Conservation (phyloP, 2,797 vertebrate genomes). For the Gymnodraco acuticeps region DNA sequence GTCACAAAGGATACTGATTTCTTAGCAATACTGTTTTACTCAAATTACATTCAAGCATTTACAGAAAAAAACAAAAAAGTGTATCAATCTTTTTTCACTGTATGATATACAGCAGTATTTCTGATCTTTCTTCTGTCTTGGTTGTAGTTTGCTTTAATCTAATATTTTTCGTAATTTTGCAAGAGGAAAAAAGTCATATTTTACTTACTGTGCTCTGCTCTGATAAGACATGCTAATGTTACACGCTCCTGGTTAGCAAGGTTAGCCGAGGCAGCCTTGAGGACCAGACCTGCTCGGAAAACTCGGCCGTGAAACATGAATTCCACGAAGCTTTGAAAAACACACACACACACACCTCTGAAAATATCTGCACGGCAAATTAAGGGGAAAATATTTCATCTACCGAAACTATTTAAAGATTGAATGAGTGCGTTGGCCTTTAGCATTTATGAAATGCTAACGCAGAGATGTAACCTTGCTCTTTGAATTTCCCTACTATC, state of each 20-base stretch:
- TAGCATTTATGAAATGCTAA: conserved; percentile 68
- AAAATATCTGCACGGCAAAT: conserved; percentile 63
- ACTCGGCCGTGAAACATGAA: conserved; percentile 59
- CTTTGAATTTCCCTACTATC: conserved; percentile 70
- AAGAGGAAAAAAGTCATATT: conserved; percentile 22
- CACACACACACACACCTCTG: conserved; percentile 18
- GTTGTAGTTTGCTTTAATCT: neutral
- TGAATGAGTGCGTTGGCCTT: conserved; percentile 69
- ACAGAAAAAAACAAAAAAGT: neutral
- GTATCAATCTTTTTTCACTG: neutral
- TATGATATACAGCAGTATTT: neutral
- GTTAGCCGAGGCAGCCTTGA: conserved; percentile 71
- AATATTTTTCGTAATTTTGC: conserved; percentile 2
- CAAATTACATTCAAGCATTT: neutral
- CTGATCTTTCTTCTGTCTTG: neutral
- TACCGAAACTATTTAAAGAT: conserved; percentile 68
- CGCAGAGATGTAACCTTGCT: conserved; percentile 75
- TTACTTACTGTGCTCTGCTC: conserved; percentile 42
- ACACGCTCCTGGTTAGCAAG: conserved; percentile 71
- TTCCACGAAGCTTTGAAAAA: conserved; percentile 50
- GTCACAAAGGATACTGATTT: neutral
- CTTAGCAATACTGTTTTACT: neutral
- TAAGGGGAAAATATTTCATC: conserved; percentile 35
- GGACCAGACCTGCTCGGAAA: conserved; percentile 68
- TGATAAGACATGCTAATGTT: conserved; percentile 64